Percentiles rank a stretch among this genome's conserved stretches.
These are phyloP conservation scores for Syrphus vitripennis DNA, from an alignment of 2,888 invertebrate species.

Conservation along the genomic window DNA sequence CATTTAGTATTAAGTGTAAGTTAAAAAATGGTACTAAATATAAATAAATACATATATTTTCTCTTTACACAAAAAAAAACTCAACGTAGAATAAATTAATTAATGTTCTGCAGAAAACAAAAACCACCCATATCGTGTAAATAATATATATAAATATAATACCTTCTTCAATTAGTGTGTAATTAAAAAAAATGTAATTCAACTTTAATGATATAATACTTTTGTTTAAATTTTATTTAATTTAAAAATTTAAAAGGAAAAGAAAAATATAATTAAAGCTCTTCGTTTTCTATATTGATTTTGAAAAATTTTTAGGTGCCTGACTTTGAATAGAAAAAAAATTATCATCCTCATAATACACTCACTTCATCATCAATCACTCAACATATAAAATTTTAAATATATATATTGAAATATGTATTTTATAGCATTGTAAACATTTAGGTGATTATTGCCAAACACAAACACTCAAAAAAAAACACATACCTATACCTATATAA, in stretches of 20 bases:
- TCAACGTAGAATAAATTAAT: slow-evolving; percentile 29
- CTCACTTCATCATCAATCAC: slow-evolving; percentile 18
- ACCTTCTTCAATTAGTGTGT: slow-evolving; percentile 27
- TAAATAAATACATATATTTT: slow-evolving; percentile 28
- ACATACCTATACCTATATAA: not conserved
- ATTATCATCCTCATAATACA: slow-evolving; percentile 24
- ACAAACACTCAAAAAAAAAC: slow-evolving; percentile 32
- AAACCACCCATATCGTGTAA: slow-evolving; percentile 66
- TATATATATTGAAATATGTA: slow-evolving; percentile 4
- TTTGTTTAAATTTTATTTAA: slow-evolving; percentile 6
- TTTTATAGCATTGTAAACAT: slow-evolving; percentile 29
- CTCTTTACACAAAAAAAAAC: slow-evolving; percentile 44
- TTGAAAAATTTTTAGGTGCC: slow-evolving; percentile 43
- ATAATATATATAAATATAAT: slow-evolving; percentile 43
- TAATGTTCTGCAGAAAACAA: not conserved
- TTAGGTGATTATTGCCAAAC: slow-evolving; percentile 59
- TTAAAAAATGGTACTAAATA: slow-evolving; percentile 47
- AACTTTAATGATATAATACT: not conserved
- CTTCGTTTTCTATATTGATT: slow-evolving; percentile 17
- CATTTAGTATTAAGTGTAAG: slow-evolving; percentile 45
- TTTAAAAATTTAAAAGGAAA: not conserved
- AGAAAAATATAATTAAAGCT: not conserved
- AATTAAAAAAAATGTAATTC: slow-evolving; percentile 14
- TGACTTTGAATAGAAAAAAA: slow-evolving; percentile 23
- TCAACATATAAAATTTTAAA: not conserved